Evolutionary conservation across 2,113 vertebrate genomes (phyloP), one percentile per base, ranked within the genome.

Genomic region (Hemichromis elongatus): DNA sequence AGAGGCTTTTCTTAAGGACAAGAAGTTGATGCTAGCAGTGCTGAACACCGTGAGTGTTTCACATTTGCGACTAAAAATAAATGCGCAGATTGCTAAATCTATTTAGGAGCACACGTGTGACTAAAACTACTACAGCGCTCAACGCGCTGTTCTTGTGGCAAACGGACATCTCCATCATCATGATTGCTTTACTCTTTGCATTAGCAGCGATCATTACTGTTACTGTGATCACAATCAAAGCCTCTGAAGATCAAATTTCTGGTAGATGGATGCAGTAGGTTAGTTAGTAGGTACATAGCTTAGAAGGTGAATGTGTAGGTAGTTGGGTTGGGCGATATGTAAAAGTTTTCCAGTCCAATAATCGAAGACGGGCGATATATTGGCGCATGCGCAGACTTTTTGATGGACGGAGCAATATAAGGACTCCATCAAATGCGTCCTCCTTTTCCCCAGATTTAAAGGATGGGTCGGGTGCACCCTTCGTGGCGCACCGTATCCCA

Each of bases 261-360:
- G n/a, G n/a, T n/a, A n/a, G n/a, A n/a, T n/a, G n/a, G n/a, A n/a
- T 35, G 53, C 53, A 24, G 53, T 1, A 54, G 57, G 9, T 61
- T 61, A 0, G 9, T 61, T 6, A 61, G 57, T 35, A 35, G 30
- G 30, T 37, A 9, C 8, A 7, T 61, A 61, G 35, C 57, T 61
- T 19, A 0, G 30, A 35, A n/a, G 1, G 57, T 61, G 37, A 37
- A 18, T 1, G 26, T 42, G 10, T 1, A 37, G 9, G 6, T 63
- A 63, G 59, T n/a, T n/a, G n/a, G n/a, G n/a, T n/a, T n/a, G n/a
- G n/a, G n/a, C n/a, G n/a, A n/a, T n/a, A n/a, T n/a, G n/a, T n/a
- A n/a, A n/a, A n/a, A n/a, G n/a, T n/a, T n/a, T n/a, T n/a, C n/a
- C n/a, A n/a, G n/a, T n/a, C n/a, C n/a, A n/a, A n/a, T n/a, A n/a